phyloP scores from a whole-genome alignment of 2,888 invertebrate genomes.

The Exocentrus adspersus region DNA sequence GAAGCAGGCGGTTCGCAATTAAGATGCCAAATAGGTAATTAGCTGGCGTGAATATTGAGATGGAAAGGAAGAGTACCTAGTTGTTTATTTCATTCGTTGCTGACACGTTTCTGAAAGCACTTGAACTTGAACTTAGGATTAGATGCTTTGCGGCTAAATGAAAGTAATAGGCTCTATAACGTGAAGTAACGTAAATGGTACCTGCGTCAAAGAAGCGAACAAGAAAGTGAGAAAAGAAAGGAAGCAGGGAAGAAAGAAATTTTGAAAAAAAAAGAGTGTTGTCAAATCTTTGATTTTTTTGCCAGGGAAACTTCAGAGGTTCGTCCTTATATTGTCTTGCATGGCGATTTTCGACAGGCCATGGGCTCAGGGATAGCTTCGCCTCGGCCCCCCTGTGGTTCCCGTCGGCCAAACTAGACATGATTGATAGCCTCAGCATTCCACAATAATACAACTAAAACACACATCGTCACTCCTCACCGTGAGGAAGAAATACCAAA shows the following conservation, averaged over 20 bases:
- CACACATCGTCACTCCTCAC: conserved; percentile 53
- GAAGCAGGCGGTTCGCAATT: neutral
- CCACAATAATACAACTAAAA: conserved; percentile 52
- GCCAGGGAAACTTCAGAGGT: too few relatives aligned
- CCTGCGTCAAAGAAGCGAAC: too few relatives aligned
- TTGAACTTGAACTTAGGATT: conserved; percentile 1
- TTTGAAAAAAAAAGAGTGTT: too few relatives aligned
- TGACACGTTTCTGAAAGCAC: neutral
- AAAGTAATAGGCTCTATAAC: neutral
- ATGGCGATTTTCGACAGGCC: conserved; percentile 21
- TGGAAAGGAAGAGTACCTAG: neutral
- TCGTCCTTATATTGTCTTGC: too few relatives aligned
- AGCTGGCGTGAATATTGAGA: neutral
- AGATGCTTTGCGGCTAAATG: neutral
- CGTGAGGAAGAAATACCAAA: conserved; percentile 31
- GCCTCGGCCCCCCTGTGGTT: conserved; percentile 41
- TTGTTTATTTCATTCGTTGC: neutral
- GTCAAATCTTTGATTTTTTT: too few relatives aligned
- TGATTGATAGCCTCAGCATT: conserved; percentile 58
- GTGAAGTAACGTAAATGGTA: too few relatives aligned
- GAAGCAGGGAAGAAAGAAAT: too few relatives aligned
- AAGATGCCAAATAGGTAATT: neutral
- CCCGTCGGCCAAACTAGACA: conserved; percentile 55
- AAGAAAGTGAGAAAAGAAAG: too few relatives aligned
- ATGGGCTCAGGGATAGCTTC: conserved; percentile 2